A percentile compares a stretch with the other conserved stretches of the same genome.
phyloP scores from a whole-genome alignment of 2,113 vertebrate species.

The Crocuta crocuta region DNA sequence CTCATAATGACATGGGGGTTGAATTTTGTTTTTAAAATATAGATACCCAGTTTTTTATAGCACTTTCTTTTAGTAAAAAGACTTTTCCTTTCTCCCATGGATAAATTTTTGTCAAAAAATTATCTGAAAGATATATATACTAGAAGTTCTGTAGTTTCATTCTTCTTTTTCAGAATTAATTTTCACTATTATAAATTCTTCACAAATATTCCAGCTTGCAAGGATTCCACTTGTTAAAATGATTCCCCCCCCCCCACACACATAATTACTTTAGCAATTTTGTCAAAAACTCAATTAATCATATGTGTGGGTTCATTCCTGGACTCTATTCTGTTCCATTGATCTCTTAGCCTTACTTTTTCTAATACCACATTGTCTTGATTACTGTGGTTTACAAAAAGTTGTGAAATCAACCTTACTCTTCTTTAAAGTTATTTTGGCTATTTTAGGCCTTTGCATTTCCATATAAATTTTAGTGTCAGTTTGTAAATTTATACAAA shows the following conservation, averaged over 20 bases:
- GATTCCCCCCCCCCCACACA: background rate
- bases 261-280: conserved; percentile 4
- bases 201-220: background rate
- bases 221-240: background rate
- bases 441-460: background rate
- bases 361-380: background rate
- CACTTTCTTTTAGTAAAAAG: conserved; percentile 45
- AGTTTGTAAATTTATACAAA: background rate
- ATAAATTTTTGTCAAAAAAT: background rate
- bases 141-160: background rate
- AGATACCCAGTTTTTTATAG: background rate
- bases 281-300: background rate
- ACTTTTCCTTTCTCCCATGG: background rate
- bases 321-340: background rate
- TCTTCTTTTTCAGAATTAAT: background rate
- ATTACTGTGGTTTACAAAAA: background rate
- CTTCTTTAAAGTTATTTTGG: background rate
- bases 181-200: background rate
- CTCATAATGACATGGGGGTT: background rate
- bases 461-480: background rate
- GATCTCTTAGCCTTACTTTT: background rate
- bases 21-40: background rate
- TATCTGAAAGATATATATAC: background rate
- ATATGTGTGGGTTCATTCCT: background rate
- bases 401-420: background rate